Evolutionary conservation across 2,113 vertebrate species (phyloP).

Genomic region (Dicentrarchus labrax): DNA sequence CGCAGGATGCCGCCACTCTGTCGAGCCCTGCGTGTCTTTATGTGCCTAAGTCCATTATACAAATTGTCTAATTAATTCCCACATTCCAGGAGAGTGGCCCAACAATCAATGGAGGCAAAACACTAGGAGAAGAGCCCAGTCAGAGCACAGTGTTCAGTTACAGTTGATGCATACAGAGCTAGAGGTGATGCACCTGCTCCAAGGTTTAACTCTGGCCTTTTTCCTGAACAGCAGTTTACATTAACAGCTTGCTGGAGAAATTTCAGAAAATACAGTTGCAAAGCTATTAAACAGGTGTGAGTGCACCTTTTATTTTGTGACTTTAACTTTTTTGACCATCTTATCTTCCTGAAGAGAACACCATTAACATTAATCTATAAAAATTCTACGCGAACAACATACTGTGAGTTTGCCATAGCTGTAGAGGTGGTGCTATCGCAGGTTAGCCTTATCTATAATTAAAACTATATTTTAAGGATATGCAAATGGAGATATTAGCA

Average conservation of each 20-base stretch:
- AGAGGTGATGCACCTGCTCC: slow-evolving; percentile 44
- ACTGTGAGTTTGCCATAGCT: slow-evolving; percentile 44
- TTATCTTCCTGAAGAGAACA: slow-evolving; percentile 57
- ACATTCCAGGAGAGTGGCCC: slow-evolving; percentile 67
- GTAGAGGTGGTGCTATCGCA: slow-evolving; percentile 63
- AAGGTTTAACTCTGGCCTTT: slow-evolving; percentile 14
- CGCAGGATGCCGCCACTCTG: slow-evolving; percentile 72
- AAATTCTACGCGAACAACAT: slow-evolving; percentile 50
- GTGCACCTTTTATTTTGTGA: slow-evolving; percentile 37
- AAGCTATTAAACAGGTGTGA: slow-evolving; percentile 14
- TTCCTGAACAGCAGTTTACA: neutral
- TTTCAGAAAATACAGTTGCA: neutral
- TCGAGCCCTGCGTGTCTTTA: slow-evolving; percentile 58
- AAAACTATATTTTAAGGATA: slow-evolving; percentile 81
- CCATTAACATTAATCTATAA: slow-evolving; percentile 59
- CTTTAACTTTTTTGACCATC: slow-evolving; percentile 31
- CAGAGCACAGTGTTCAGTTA: slow-evolving; percentile 19
- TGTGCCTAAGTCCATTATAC: slow-evolving; percentile 79
- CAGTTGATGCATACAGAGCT: slow-evolving; percentile 25
- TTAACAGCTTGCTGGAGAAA: neutral
- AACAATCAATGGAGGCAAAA: slow-evolving; percentile 72
- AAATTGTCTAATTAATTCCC: slow-evolving; percentile 84
- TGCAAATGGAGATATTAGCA: slow-evolving; percentile 80
- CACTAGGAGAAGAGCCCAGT: slow-evolving; percentile 27
- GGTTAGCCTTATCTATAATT: slow-evolving; percentile 83